Conservation (phyloP, 2,113 vertebrate genomes). For the Glaucomys volans region DNA sequence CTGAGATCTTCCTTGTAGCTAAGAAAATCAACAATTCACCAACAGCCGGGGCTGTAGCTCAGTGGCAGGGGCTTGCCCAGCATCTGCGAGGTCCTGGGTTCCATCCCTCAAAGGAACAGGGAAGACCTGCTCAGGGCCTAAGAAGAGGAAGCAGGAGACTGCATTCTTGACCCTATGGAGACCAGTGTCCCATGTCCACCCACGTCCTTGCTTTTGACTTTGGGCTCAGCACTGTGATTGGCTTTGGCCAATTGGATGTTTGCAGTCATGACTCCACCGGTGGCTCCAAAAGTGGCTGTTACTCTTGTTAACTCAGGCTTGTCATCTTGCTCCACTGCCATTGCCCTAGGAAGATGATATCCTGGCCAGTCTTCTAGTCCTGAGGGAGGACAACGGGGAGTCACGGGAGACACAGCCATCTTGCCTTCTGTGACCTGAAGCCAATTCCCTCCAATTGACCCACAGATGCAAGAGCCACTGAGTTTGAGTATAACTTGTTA, state of each 20-base stretch:
- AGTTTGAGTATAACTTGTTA: background rate
- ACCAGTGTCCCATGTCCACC: background rate
- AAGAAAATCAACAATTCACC: background rate
- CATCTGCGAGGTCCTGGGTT: background rate
- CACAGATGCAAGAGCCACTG: fast-evolving
- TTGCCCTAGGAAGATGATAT: too few relatives aligned
- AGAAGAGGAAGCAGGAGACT: background rate
- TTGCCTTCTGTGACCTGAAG: background rate
- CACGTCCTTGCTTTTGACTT: background rate
- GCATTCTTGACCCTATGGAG: background rate
- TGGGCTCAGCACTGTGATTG: background rate
- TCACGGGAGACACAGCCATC: fast-evolving
- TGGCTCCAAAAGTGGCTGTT: background rate
- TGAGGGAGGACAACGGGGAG: background rate
- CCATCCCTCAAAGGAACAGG: background rate
- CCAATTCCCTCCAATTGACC: background rate
- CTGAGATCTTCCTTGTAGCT: background rate
- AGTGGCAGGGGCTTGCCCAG: too few relatives aligned
- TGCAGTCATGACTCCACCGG: background rate
- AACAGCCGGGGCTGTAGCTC: background rate
- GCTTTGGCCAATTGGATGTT: background rate
- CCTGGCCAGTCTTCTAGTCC: background rate
- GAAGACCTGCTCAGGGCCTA: background rate
- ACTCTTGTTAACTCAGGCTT: background rate
- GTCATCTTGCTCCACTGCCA: background rate